Percentiles rank a stretch among this genome's conserved stretches.
phyloP scores from a whole-genome alignment of 2,888 invertebrate genomes.

The Abrostola tripartita region DNA sequence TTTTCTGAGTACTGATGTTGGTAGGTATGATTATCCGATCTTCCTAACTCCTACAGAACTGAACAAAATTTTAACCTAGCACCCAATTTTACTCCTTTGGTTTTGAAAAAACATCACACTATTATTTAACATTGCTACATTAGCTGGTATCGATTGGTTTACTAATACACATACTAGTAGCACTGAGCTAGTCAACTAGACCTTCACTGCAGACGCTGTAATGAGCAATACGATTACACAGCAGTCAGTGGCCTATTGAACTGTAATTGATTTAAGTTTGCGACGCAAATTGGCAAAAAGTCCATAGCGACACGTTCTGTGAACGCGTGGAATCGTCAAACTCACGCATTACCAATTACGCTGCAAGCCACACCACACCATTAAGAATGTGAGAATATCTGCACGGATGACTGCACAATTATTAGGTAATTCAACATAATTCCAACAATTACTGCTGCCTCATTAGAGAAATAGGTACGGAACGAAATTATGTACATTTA shows the following conservation, averaged over 20 bases:
- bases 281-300: constrained; percentile 45
- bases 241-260: constrained; percentile 38
- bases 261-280: constrained; percentile 31
- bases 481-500: constrained; percentile 5
- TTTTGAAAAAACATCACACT: not conserved
- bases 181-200: constrained; percentile 2
- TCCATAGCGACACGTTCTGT: constrained; percentile 28
- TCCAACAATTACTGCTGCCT: constrained; percentile 6
- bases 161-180: constrained; percentile 6
- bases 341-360: constrained; percentile 42
- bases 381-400: constrained; percentile 28
- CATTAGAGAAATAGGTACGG: constrained; percentile 7
- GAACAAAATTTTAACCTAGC: too few species aligned
- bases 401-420: constrained; percentile 13
- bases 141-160: not conserved
- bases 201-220: constrained; percentile 17
- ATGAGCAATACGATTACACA: constrained; percentile 28
- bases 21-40: too few species aligned
- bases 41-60: not conserved
- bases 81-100: too few species aligned
- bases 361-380: constrained; percentile 13
- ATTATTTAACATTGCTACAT: not conserved
- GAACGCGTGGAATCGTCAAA: constrained; percentile 25
- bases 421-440: constrained; percentile 10
- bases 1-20: too few species aligned